A percentile compares a stretch with the other conserved stretches of the same genome.
phyloP scores from a whole-genome alignment of 35 echinoderm and acorn worm genomes.

The Apostichopus japonicus region DNA sequence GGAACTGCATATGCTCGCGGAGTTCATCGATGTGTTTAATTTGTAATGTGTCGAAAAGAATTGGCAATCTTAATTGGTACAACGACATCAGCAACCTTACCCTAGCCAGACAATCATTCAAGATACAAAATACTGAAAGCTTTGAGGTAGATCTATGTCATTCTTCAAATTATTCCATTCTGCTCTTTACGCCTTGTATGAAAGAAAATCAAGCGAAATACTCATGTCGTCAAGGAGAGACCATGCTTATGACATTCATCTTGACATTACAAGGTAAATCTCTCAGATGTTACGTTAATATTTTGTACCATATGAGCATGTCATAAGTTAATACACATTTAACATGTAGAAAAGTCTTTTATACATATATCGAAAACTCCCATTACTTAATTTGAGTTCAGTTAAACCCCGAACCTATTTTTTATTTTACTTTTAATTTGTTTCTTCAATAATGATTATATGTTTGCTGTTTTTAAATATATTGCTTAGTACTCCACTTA shows the following conservation, averaged over 20 bases:
- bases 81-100: not conserved
- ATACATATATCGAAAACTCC: too few species aligned
- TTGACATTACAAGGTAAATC: not conserved
- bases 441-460: not conserved
- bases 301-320: too few species aligned
- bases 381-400: too few species aligned
- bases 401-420: too few species aligned
- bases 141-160: not conserved
- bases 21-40: constrained; percentile 10
- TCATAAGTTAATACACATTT: too few species aligned
- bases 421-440: not conserved
- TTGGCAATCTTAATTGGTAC: not conserved
- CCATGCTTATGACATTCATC: not conserved
- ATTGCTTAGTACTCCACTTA: not conserved
- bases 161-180: not conserved
- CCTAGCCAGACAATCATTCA: not conserved
- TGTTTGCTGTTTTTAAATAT: not conserved
- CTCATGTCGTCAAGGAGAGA: not conserved
- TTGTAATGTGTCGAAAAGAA: not conserved
- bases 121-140: not conserved
- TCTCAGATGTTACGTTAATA: too few species aligned
- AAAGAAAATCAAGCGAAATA: not conserved
- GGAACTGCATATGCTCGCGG: not conserved
- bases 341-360: too few species aligned
- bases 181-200: not conserved